phyloP scores from a whole-genome alignment of 35 echinoderm and acorn worm species.

The Stichopus chloronotus region DNA sequence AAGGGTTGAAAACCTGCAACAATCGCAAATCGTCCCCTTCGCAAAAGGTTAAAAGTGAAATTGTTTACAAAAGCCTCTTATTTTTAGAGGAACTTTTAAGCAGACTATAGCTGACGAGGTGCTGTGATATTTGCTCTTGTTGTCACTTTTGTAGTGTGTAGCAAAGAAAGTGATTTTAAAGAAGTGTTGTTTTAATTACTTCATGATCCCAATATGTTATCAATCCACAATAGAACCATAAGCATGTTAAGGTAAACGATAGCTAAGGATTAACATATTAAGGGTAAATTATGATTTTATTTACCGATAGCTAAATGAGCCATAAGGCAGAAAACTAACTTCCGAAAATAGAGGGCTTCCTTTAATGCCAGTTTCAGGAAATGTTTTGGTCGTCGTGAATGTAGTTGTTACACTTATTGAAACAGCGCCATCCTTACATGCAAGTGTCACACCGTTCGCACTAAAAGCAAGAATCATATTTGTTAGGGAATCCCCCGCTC shows the following conservation, averaged over 20 bases:
- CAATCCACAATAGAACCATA: too few species aligned
- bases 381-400: not conserved
- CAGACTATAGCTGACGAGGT: too few species aligned
- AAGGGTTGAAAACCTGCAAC: not conserved
- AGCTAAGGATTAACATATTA: too few species aligned
- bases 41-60: not conserved
- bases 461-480: too few species aligned
- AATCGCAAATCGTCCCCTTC: not conserved
- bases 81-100: not conserved
- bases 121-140: too few species aligned
- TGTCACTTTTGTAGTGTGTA: too few species aligned
- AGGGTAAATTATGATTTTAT: not conserved
- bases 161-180: too few species aligned
- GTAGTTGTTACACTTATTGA: not conserved
- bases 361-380: not conserved
- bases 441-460: not conserved
- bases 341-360: not conserved
- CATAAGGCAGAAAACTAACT: not conserved
- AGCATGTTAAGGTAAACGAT: too few species aligned
- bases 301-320: not conserved
- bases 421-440: not conserved
- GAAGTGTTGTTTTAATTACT: too few species aligned
- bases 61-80: conserved; percentile 10
- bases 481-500: too few species aligned
- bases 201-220: too few species aligned